Evolutionary conservation across 1,140 invertebrate species (phyloP).

Genomic region (Trichonephila clavata): DNA sequence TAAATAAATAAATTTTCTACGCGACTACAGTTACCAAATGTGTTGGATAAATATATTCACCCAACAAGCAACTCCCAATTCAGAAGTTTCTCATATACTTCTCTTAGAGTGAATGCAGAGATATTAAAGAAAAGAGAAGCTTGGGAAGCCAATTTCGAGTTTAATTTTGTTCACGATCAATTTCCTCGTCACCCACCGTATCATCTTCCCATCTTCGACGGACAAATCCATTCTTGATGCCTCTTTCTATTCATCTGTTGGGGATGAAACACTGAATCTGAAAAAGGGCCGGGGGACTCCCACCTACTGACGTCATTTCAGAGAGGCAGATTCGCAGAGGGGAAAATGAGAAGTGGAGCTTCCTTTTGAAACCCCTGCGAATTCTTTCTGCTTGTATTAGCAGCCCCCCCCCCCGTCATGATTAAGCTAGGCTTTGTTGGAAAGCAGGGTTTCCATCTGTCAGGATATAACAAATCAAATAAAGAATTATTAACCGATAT

Average conservation of each 20-base stretch:
- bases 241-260: background rate
- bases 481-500: background rate
- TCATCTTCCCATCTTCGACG: background rate
- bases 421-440: background rate
- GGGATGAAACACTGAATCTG: background rate
- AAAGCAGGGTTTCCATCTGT: background rate
- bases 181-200: background rate
- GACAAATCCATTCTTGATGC: conserved; percentile 1
- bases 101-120: too few species aligned
- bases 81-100: too few species aligned
- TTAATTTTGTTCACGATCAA: background rate
- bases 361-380: background rate
- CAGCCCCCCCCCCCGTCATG: background rate
- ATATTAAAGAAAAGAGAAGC: background rate
- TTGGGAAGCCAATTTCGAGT: background rate
- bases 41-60: too few species aligned
- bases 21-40: too few species aligned
- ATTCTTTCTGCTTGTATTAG: background rate
- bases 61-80: too few species aligned
- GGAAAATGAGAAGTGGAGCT: background rate
- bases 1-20: too few species aligned
- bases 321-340: background rate
- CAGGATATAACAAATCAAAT: background rate
- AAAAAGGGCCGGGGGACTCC: background rate
- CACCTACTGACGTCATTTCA: conserved; percentile 1